phyloP scores from a whole-genome alignment of 1,140 invertebrate genomes.

The Atopsyche davidsoni region DNA sequence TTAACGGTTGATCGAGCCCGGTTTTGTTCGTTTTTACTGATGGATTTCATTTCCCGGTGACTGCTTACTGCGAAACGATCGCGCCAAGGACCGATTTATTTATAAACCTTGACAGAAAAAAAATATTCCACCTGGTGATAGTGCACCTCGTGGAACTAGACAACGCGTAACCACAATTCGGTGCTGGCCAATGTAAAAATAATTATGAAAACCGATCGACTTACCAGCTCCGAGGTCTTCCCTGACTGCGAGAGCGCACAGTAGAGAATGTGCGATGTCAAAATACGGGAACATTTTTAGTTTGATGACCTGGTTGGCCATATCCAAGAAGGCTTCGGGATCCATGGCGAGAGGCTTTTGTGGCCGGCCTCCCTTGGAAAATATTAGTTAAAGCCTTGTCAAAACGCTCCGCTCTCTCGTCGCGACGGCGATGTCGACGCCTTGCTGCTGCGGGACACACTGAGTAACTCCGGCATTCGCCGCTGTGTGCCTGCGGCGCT shows the following conservation, averaged over 20 bases:
- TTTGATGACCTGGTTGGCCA: constrained; percentile 97
- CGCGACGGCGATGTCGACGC: constrained; percentile 12
- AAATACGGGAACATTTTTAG: constrained; percentile 99
- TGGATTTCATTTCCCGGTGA: too few species aligned
- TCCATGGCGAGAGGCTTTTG: constrained; percentile 61
- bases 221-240: constrained; percentile 91
- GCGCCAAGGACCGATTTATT: constrained; percentile 3
- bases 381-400: constrained; percentile 18
- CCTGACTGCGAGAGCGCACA: constrained; percentile 86
- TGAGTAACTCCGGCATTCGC: constrained; percentile 7
- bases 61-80: too few species aligned
- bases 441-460: constrained; percentile 19
- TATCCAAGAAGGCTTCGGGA: constrained; percentile 93
- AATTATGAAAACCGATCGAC: constrained; percentile 29
- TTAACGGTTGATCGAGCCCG: too few species aligned
- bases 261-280: constrained; percentile 90
- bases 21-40: too few species aligned
- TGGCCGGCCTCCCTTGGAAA: constrained; percentile 12
- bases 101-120: neutral
- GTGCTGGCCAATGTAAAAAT: neutral
- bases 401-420: constrained; percentile 13
- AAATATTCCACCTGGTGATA: neutral
- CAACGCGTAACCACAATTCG: neutral
- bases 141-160: neutral
- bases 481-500: constrained; percentile 3